These are phyloP conservation scores for Nylanderia fulva DNA, from an alignment of 1,140 invertebrate species.

Conservation along the genomic window DNA sequence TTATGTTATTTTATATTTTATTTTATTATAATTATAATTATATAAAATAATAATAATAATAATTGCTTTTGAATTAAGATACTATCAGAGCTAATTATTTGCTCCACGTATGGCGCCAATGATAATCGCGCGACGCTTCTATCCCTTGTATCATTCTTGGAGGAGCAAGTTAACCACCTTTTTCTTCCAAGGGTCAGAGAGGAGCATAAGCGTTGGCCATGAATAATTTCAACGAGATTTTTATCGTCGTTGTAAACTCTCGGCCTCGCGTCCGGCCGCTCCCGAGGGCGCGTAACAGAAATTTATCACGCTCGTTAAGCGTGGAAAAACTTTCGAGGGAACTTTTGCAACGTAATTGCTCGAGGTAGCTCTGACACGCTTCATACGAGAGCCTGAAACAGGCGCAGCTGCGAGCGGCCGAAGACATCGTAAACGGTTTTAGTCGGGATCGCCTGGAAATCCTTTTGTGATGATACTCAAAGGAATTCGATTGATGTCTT, in stretches of 20 bases:
- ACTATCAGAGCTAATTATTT: not conserved
- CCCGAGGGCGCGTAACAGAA: slow-evolving; percentile 79
- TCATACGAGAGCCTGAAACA: slow-evolving; percentile 59
- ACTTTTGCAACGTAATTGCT: slow-evolving; percentile 82
- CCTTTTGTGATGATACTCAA: not conserved
- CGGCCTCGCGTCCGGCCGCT: slow-evolving; percentile 57
- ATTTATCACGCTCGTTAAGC: slow-evolving; percentile 85
- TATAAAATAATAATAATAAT: no score
- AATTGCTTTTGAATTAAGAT: not conserved
- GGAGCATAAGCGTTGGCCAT: slow-evolving; percentile 72
- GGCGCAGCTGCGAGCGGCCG: slow-evolving; percentile 44
- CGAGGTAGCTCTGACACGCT: slow-evolving; percentile 66
- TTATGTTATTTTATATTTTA: no score
- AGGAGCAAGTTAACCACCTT: slow-evolving; percentile 45
- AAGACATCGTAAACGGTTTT: slow-evolving; percentile 52
- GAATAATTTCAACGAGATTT: slow-evolving; percentile 82
- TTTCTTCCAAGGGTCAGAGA: slow-evolving; percentile 43
- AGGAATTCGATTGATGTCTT: slow-evolving; percentile 22
- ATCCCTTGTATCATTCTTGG: slow-evolving; percentile 8
- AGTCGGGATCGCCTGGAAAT: slow-evolving; percentile 8
- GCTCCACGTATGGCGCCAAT: not conserved
- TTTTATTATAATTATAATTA: no score
- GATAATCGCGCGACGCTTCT: slow-evolving; percentile 3
- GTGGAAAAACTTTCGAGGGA: slow-evolving; percentile 80
- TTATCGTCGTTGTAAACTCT: slow-evolving; percentile 79